A percentile compares a stretch with the other conserved stretches of the same genome.
phyloP scores from a whole-genome alignment of 2,888 invertebrate genomes.

The Selenia dentaria region DNA sequence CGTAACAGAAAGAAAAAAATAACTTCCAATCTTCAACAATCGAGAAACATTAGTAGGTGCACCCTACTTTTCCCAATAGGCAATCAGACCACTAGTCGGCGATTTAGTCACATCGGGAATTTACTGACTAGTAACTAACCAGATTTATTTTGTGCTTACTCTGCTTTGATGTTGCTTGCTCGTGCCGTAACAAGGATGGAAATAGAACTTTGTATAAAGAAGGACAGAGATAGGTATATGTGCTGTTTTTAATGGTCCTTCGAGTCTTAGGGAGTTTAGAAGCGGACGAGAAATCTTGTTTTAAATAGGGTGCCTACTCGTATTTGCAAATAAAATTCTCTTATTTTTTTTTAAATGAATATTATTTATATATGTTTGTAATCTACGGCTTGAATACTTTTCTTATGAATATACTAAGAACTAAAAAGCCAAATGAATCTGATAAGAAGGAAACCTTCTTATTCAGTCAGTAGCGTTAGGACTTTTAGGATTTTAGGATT shows the following conservation, averaged over 20 bases:
- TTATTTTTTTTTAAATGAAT: too few relatives aligned
- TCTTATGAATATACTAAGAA: too few relatives aligned
- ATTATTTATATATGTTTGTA: too few relatives aligned
- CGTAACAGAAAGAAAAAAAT: too few relatives aligned
- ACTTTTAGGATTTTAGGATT: too few relatives aligned
- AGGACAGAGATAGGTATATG: conserved; percentile 5
- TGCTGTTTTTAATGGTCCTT: conserved; percentile 1
- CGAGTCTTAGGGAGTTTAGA: conserved; percentile 1
- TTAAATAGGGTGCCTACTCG: too few relatives aligned
- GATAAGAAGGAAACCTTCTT: too few relatives aligned
- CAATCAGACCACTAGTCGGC: conserved; percentile 53
- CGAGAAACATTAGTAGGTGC: conserved; percentile 37
- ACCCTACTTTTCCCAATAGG: conserved; percentile 41
- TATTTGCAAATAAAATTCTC: too few relatives aligned
- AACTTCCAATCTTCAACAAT: too few relatives aligned
- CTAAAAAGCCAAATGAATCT: too few relatives aligned
- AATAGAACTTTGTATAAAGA: conserved; percentile 2
- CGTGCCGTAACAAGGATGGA: conserved; percentile 30
- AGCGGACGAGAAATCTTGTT: conserved; percentile 2
- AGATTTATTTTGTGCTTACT: conserved; percentile 59
- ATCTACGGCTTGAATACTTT: too few relatives aligned
- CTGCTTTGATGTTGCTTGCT: conserved; percentile 40
- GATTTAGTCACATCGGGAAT: conserved; percentile 57
- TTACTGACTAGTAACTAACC: conserved; percentile 55
- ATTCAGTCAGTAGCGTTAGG: too few relatives aligned